phyloP scores from a whole-genome alignment of 2,113 vertebrate species.

The Colinus virginianus region DNA sequence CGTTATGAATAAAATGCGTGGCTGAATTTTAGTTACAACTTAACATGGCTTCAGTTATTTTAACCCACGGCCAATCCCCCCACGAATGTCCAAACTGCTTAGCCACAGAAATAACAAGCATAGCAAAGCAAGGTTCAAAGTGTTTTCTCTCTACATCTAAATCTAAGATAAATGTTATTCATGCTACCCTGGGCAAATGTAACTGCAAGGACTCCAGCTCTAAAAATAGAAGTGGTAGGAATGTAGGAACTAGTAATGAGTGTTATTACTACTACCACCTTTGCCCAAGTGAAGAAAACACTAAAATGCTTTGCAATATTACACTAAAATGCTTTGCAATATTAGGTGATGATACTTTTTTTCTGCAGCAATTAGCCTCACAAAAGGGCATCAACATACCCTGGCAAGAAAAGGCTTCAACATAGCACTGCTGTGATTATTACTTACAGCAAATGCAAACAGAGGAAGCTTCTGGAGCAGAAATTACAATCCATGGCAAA shows the following conservation, averaged over 20 bases:
- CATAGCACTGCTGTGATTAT: background rate
- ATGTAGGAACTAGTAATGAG: background rate
- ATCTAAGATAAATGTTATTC: constrained; percentile 52
- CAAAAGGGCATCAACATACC: background rate
- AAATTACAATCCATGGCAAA: background rate
- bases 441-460: background rate
- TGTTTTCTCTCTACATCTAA: constrained; percentile 38
- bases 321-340: background rate
- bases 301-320: background rate
- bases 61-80: constrained; percentile 43
- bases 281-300: background rate
- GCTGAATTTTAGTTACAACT: constrained; percentile 38
- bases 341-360: background rate
- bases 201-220: constrained; percentile 15
- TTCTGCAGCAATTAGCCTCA: background rate
- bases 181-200: constrained; percentile 21
- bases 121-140: constrained; percentile 49
- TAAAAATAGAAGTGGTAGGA: constrained; percentile 25
- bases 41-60: constrained; percentile 40
- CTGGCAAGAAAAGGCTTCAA: background rate
- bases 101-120: constrained; percentile 62
- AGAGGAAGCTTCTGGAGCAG: background rate
- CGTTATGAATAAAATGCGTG: constrained; percentile 13
- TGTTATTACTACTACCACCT: background rate
- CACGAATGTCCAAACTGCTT: constrained; percentile 23